Percentiles rank a stretch among this genome's conserved stretches.
Conservation (phyloP, 2,113 vertebrate species). For the Lates calcarifer region DNA sequence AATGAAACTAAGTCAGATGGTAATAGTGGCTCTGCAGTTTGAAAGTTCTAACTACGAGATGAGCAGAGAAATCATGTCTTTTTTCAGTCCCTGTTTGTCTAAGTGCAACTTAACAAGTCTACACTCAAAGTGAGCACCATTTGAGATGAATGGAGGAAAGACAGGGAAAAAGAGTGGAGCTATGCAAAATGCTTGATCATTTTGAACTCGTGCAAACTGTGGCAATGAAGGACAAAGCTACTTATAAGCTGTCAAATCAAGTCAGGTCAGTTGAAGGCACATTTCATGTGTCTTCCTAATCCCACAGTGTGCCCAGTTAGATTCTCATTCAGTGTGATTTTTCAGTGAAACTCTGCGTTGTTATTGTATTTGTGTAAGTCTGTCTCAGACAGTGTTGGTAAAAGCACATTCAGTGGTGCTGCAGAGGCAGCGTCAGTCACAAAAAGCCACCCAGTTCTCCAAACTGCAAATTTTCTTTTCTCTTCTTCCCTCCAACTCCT, state of each 20-base stretch:
- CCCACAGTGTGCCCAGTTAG: not conserved
- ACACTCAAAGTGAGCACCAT: not conserved
- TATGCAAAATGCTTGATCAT: not conserved
- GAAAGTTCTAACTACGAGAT: not conserved
- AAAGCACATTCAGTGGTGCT: slow-evolving; percentile 11
- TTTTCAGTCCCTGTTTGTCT: not conserved
- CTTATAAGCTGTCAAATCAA: not conserved
- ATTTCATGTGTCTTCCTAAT: no score
- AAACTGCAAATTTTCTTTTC: slow-evolving; percentile 17
- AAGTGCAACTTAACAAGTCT: not conserved
- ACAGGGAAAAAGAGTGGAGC: not conserved
- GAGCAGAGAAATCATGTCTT: not conserved
- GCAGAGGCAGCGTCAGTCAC: not conserved
- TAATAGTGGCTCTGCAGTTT: not conserved
- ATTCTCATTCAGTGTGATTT: slow-evolving; percentile 4
- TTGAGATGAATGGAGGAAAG: not conserved
- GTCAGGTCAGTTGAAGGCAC: no score
- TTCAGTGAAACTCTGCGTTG: not conserved
- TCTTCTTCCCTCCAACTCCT: not conserved
- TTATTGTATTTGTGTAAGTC: slow-evolving; percentile 32
- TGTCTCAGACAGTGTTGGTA: slow-evolving; percentile 3
- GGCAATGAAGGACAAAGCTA: not conserved
- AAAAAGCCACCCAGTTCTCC: slow-evolving; percentile 5
- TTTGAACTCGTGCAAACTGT: not conserved
- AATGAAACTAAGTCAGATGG: not conserved